These are phyloP conservation scores for Natator depressus DNA, from an alignment of 2,113 vertebrate species.

Conservation along the genomic window DNA sequence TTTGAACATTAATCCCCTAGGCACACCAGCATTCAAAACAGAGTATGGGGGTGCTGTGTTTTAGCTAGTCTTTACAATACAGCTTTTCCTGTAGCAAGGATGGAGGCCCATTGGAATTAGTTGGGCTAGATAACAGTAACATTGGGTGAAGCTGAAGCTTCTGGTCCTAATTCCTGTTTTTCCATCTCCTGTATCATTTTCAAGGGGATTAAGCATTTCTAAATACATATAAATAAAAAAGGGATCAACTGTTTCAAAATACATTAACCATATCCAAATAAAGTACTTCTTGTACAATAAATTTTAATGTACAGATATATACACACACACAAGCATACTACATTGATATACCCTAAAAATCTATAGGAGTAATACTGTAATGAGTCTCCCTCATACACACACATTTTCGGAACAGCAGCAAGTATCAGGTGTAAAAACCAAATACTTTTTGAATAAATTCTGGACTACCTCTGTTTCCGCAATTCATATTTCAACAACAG, in stretches of 20 bases:
- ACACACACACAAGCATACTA: background rate
- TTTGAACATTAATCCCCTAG: background rate
- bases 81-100: background rate
- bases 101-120: background rate
- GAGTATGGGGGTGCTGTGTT: background rate
- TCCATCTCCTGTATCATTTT: background rate
- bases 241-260: too few relatives aligned
- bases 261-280: background rate
- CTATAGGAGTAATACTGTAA: background rate
- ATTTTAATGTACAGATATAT: background rate
- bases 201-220: background rate
- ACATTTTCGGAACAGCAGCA: background rate
- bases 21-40: background rate
- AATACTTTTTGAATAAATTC: background rate
- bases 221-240: background rate
- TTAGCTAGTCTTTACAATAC: background rate
- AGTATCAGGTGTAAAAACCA: background rate
- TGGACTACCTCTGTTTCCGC: background rate
- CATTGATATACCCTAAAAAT: background rate
- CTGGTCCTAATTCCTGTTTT: background rate
- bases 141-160: background rate
- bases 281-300: background rate
- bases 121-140: background rate
- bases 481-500: conserved; percentile 16
- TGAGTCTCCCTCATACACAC: background rate